Evolutionary conservation across 2,888 invertebrate species (phyloP), one percentile per base, ranked within the genome.

Genomic region (Eubasilissa splendida): DNA sequence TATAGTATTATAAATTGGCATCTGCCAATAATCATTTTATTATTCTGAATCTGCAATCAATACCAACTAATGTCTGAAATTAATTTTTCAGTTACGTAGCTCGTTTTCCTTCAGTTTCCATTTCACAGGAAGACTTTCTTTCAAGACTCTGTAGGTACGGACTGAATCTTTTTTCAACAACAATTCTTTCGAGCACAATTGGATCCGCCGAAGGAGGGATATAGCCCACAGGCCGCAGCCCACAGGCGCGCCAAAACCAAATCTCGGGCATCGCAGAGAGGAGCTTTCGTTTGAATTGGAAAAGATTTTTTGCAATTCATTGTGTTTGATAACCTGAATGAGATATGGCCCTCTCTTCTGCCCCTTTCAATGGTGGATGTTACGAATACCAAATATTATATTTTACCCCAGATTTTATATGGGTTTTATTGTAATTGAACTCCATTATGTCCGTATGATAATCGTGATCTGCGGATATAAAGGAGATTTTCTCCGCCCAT

Each of bases 321-420:
- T 84, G 83, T 84, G 83, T 80, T 84, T 84, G 83, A 84, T 84
- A 84, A 84, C 83, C 81, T 78, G 83, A 84, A 82, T 84, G 83
- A 84, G 83, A 84, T 81, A 84, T 84, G 60, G 81, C 79, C 70
- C 59, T 52, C 58, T 11, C n/a, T 22, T 60, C 10, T 53, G 54
- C 77, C 65, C 58, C 33, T 76, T 42, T 66, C 59, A 77, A 68
- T 65, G 77, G 63, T 14, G 60, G 59, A 68, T 76, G 78, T 73
- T 56, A 42, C 70, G 80, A 82, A 82, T 82, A 82, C 82, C 80
- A 82, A 80, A 82, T 78, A 73, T 73, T 42, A 63, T 77, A 77
- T 80, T 75, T 80, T 80, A 80, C 71, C 65, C 52, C 76, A 77
- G 81, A 81, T 83, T 81, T 80, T 73, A 80, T 82, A 71, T 63